phyloP scores from a whole-genome alignment of 2,797 vertebrate species.

The Pseudotriccus pelzelni region DNA sequence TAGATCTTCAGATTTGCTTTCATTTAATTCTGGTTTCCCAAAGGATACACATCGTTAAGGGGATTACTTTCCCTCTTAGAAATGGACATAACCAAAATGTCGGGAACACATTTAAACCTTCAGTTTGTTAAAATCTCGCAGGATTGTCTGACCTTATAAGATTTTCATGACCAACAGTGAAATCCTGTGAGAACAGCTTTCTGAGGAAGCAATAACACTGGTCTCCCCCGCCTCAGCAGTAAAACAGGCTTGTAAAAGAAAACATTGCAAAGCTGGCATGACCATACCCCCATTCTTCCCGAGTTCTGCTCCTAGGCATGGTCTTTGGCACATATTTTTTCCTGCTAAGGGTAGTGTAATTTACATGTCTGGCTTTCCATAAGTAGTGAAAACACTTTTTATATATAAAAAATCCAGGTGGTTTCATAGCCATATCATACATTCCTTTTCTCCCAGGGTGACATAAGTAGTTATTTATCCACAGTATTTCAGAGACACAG shows the following conservation, averaged over 20 bases:
- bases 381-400: constrained; percentile 63
- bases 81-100: not conserved
- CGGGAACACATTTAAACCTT: not conserved
- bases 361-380: constrained; percentile 63
- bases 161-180: constrained; percentile 36
- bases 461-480: constrained; percentile 62
- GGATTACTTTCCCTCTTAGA: not conserved
- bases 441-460: constrained; percentile 62
- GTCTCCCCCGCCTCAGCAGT: constrained; percentile 41
- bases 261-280: constrained; percentile 52
- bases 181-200: constrained; percentile 55
- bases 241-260: constrained; percentile 65
- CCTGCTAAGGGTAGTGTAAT: constrained; percentile 42
- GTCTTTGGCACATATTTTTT: constrained; percentile 47
- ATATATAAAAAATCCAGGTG: constrained; percentile 59
- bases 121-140: constrained; percentile 6
- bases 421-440: constrained; percentile 54
- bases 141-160: constrained; percentile 35
- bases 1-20: not conserved
- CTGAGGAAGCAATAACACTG: constrained; percentile 58
- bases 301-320: constrained; percentile 57
- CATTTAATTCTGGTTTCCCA: not conserved
- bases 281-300: constrained; percentile 45
- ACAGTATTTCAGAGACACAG: constrained; percentile 18
- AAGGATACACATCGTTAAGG: not conserved